Percentiles rank a stretch among this genome's conserved stretches.
These are phyloP conservation scores for Enteromius mattozi DNA, from an alignment of 2,797 vertebrate species.

Conservation along the genomic window DNA sequence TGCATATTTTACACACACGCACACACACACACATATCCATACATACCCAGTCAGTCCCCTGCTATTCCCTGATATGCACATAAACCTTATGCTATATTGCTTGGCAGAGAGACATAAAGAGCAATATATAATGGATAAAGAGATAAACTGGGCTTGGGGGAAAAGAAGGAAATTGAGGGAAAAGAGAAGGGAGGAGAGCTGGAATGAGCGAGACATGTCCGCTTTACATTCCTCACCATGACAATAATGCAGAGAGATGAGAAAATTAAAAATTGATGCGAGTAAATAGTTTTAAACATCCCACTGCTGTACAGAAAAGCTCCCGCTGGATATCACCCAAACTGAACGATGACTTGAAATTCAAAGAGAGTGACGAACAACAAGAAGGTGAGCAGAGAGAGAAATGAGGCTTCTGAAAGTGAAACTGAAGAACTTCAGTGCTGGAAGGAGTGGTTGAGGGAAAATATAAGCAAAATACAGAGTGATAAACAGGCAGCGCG, in stretches of 20 bases:
- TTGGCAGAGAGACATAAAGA: slow-evolving; percentile 52
- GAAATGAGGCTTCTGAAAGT: not conserved
- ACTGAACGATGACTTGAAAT: slow-evolving; percentile 54
- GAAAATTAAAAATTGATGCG: slow-evolving; percentile 73
- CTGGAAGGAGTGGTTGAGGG: slow-evolving; percentile 24
- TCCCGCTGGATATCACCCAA: slow-evolving; percentile 56
- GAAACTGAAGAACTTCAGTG: slow-evolving; percentile 14
- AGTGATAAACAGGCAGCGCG: not conserved
- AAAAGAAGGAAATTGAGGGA: slow-evolving; percentile 53
- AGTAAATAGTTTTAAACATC: slow-evolving; percentile 65
- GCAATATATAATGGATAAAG: slow-evolving; percentile 66
- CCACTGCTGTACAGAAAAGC: slow-evolving; percentile 61
- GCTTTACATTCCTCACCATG: slow-evolving; percentile 46
- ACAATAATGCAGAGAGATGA: slow-evolving; percentile 59
- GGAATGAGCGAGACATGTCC: slow-evolving; percentile 24
- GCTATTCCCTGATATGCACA: slow-evolving; percentile 46
- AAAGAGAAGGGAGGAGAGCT: slow-evolving; percentile 39
- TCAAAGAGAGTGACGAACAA: not conserved
- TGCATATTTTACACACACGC: slow-evolving; percentile 29
- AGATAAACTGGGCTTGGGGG: slow-evolving; percentile 60
- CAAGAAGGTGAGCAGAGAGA: not conserved
- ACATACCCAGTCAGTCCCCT: slow-evolving; percentile 50
- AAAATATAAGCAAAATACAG: not conserved
- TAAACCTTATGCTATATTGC: slow-evolving; percentile 57
- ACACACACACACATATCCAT: slow-evolving; percentile 21